A percentile compares a stretch with the other conserved stretches of the same genome.
Conservation (phyloP, 2,797 vertebrate species). For the Ptychadena robeensis region DNA sequence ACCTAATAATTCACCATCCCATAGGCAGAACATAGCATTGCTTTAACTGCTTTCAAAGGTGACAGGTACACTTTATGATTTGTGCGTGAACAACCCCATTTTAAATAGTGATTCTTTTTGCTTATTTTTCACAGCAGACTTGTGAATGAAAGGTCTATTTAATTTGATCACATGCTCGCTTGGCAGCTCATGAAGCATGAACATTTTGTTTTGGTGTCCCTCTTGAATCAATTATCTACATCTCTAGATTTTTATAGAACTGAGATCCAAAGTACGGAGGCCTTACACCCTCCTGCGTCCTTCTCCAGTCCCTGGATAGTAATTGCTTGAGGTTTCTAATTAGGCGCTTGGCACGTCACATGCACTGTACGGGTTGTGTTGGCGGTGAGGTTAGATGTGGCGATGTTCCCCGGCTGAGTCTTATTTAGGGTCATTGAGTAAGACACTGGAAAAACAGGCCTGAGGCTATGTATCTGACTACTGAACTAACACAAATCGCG, state of each 20-base stretch:
- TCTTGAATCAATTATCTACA: slow-evolving; percentile 58
- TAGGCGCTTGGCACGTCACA: slow-evolving; percentile 17
- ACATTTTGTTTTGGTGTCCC: slow-evolving; percentile 50
- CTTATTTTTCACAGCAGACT: slow-evolving; percentile 37
- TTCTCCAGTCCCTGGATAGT: slow-evolving; percentile 9
- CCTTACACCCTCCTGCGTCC: slow-evolving; percentile 9
- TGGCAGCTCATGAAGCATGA: slow-evolving; percentile 56
- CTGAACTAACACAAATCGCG: slow-evolving; percentile 40
- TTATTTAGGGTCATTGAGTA: slow-evolving; percentile 37
- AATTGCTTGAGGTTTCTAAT: slow-evolving; percentile 33
- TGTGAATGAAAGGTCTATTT: slow-evolving; percentile 44
- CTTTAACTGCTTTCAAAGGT: not conserved
- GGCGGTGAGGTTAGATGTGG: not conserved
- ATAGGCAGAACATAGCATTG: not conserved
- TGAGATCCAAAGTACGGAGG: slow-evolving; percentile 9
- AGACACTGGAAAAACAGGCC: slow-evolving; percentile 27
- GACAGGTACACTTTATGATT: not conserved
- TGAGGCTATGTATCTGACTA: slow-evolving; percentile 14
- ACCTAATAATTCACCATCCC: not conserved
- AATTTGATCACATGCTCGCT: slow-evolving; percentile 60
- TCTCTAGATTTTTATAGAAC: slow-evolving; percentile 29
- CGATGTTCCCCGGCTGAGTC: not conserved
- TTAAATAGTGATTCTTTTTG: slow-evolving; percentile 15
- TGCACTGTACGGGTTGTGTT: not conserved
- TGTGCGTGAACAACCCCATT: not conserved